A percentile compares a stretch with the other conserved stretches of the same genome.
Evolutionary conservation across 23 tunicate species (phyloP).

Genomic region (Styela plicata): DNA sequence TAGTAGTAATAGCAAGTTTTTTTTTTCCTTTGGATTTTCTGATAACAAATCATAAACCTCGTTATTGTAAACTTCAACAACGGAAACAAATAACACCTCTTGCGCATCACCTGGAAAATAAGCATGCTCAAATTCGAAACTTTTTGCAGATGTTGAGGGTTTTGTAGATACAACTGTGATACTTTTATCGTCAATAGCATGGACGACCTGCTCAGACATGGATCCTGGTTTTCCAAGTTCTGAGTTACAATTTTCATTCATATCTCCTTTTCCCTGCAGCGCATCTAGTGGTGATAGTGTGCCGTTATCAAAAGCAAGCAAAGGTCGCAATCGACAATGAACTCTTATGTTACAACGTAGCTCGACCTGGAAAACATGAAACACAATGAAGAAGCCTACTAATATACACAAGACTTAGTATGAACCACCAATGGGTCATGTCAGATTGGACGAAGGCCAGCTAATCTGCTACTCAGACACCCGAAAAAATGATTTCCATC

Average conservation of each 20-base stretch:
- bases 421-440: not conserved
- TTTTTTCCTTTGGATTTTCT: too few species aligned
- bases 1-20: too few species aligned
- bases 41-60: too few species aligned
- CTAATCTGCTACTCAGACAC: too few species aligned
- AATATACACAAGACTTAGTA: not conserved
- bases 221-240: slow-evolving; percentile 14
- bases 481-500: too few species aligned
- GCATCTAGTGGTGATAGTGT: not conserved
- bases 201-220: slow-evolving; percentile 26
- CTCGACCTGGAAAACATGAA: slow-evolving; percentile 1
- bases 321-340: slow-evolving; percentile 63
- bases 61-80: too few species aligned
- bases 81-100: slow-evolving; percentile 29
- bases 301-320: slow-evolving; percentile 35
- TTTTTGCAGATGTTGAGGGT: slow-evolving; percentile 20
- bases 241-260: not conserved
- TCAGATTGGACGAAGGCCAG: too few species aligned
- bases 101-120: slow-evolving; percentile 41
- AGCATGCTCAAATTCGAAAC: slow-evolving; percentile 54
- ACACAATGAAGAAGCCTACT: not conserved
- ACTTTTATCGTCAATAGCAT: slow-evolving; percentile 42
- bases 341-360: slow-evolving; percentile 69
- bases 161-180: slow-evolving; percentile 30
- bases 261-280: not conserved